Evolutionary conservation across 2,888 invertebrate genomes (phyloP).

Genomic region (Philhelius pedissequus): DNA sequence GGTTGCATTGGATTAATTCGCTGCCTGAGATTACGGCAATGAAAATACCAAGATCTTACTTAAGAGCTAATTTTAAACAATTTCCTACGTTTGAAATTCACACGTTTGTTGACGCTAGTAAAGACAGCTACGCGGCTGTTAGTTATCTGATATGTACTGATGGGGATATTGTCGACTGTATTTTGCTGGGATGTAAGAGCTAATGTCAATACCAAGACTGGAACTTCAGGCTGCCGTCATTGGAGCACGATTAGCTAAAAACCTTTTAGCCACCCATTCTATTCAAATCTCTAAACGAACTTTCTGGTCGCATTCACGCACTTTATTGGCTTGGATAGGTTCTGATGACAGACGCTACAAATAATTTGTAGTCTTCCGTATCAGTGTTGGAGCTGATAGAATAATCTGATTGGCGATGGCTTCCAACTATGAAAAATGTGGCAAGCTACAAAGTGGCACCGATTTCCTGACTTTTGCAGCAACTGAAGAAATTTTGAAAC

Average conservation of each 20-base stretch:
- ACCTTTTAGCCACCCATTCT: neutral
- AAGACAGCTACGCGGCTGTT: neutral
- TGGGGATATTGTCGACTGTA: neutral
- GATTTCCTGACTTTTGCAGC: neutral
- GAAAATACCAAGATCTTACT: slow-evolving; percentile 44
- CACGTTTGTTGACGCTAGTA: too few species aligned
- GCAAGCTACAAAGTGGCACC: too few species aligned
- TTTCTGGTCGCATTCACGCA: too few species aligned
- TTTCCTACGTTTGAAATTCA: slow-evolving; percentile 14
- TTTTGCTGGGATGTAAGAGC: neutral
- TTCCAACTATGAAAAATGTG: too few species aligned
- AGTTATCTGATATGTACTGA: neutral
- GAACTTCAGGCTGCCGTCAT: slow-evolving; percentile 6
- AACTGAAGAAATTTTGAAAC: neutral
- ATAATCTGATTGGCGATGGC: too few species aligned
- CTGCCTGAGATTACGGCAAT: slow-evolving; percentile 36
- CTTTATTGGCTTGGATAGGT: too few species aligned
- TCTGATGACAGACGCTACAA: too few species aligned
- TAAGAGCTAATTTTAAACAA: neutral
- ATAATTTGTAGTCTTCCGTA: too few species aligned
- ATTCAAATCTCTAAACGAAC: too few species aligned
- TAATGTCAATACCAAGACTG: slow-evolving; percentile 10
- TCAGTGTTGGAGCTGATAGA: too few species aligned
- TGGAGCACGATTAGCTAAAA: neutral
- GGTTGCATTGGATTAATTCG: slow-evolving; percentile 42